Conservation (phyloP, 1,140 invertebrate genomes). For the Mamestra configurata region DNA sequence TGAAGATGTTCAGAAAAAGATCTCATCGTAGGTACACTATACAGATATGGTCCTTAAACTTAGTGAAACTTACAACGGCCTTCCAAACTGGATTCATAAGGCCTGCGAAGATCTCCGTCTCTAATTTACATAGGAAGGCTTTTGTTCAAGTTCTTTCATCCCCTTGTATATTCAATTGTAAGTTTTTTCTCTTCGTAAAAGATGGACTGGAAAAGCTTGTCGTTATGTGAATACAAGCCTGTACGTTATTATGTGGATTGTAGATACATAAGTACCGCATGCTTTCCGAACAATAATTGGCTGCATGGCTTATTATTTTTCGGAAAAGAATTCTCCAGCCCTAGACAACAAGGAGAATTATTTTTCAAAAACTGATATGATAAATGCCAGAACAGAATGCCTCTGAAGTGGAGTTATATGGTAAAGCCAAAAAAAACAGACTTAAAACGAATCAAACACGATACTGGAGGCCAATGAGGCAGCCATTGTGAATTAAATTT, state of each 20-base stretch:
- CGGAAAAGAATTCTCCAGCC: too few relatives aligned
- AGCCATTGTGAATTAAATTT: slow-evolving; percentile 11
- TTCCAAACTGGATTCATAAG: slow-evolving; percentile 44
- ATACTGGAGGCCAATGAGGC: neutral
- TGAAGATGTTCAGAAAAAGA: neutral
- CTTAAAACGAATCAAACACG: neutral
- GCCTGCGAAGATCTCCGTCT: slow-evolving; percentile 17
- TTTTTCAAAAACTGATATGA: too few relatives aligned
- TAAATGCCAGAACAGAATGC: too few relatives aligned
- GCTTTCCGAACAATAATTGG: too few relatives aligned
- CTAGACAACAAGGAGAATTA: too few relatives aligned
- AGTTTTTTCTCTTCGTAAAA: slow-evolving; percentile 6
- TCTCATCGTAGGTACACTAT: neutral
- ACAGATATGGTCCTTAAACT: neutral
- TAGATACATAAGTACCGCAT: too few relatives aligned
- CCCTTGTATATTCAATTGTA: slow-evolving; percentile 30
- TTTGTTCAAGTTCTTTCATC: slow-evolving; percentile 16
- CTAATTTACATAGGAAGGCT: slow-evolving; percentile 50
- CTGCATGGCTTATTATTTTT: too few relatives aligned
- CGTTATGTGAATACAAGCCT: neutral
- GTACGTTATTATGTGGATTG: neutral
- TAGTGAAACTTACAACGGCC: slow-evolving; percentile 23
- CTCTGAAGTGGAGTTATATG: too few relatives aligned
- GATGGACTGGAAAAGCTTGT: neutral
- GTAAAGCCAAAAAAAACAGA: too few relatives aligned